Evolutionary conservation across 2,797 vertebrate species (phyloP), one percentile per base, ranked within the genome.

Genomic region (Eleutherodactylus coqui): DNA sequence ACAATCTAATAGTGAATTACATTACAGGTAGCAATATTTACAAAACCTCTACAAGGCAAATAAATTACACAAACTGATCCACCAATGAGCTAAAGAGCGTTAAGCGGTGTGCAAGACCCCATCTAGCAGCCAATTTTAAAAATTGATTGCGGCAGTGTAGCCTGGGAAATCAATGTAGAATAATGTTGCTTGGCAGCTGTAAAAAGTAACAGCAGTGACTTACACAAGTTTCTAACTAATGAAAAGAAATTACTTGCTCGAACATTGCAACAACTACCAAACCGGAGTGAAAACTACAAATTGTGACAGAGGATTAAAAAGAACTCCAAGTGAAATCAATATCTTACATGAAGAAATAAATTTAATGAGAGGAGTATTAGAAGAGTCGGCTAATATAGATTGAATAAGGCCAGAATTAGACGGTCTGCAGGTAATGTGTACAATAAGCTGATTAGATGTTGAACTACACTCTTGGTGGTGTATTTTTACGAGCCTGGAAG

Each of bases 291-390:
- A 70, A 41, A 70, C 51, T 34, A 79, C 76, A 85, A 27, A 79
- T 72, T 70, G 84, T 69, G 27, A 79, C 76, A 58, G 53, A 53
- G 84, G 62, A 53, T 58, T 79, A 76, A 79, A 36, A 58, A 79
- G 27, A 79, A 79, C 62, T 72, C 47, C 24, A 27, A 72, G 58
- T 36, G 34, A 78, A 79, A 85, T 85, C 84, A 85, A 85, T 85
- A 85, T 41, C n/a, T 29, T 72, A 79, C 76, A 60, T 36, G 75
- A 85, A 79, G 64, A 85, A 85, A 79, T 79, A 79, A 55, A 79
- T 79, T 55, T 85, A 85, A 85, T 73, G 76, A 85, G 83, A 84
- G 82, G 58, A 67, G 82, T 76, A 64, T 77, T 64, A 75, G 82
- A 83, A 34, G 69, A 60, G 32, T 55, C 21, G 82, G 70, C 43